Percentiles rank a stretch among this genome's conserved stretches.
Conservation (phyloP, 2,113 vertebrate genomes). For the Apteryx mantelli region DNA sequence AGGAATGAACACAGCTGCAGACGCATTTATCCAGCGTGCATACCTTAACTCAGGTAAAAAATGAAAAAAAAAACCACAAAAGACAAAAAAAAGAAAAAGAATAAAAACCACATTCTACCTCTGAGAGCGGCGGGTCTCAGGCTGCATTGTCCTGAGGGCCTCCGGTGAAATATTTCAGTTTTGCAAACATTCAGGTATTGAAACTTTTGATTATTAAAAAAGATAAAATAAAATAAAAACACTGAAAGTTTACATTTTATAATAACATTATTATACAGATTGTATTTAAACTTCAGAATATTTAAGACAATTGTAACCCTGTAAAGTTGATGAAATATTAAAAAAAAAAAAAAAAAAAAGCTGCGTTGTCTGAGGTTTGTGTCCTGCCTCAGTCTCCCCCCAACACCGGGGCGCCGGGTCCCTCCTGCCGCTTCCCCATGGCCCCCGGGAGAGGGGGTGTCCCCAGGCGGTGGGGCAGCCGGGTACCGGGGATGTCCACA, state of each 20-base stretch:
- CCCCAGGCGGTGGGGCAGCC: not conserved
- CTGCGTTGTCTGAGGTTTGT: not conserved
- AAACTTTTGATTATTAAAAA: constrained; percentile 77
- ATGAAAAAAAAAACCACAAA: not conserved
- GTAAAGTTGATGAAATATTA: constrained; percentile 83
- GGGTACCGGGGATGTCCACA: not conserved
- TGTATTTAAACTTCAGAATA: constrained; percentile 88
- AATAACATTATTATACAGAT: constrained; percentile 86
- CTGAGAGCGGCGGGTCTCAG: constrained; percentile 57
- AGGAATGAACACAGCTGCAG: constrained; percentile 21
- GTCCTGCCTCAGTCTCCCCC: too few species aligned
- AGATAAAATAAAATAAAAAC: constrained; percentile 69
- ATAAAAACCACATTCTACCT: constrained; percentile 79
- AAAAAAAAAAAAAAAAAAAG: constrained; percentile 60
- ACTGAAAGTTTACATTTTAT: constrained; percentile 90
- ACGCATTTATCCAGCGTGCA: not conserved
- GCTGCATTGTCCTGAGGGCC: not conserved
- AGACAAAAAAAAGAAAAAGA: constrained; percentile 22
- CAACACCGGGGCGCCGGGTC: too few species aligned
- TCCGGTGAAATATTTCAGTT: constrained; percentile 62
- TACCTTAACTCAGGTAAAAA: constrained; percentile 79
- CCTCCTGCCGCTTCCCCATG: too few species aligned
- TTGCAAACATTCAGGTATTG: constrained; percentile 80
- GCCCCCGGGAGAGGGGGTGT: too few species aligned
- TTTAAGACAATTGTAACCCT: constrained; percentile 86